These are phyloP conservation scores for Galemys pyrenaicus DNA, from an alignment of 2,113 vertebrate species.

Conservation along the genomic window DNA sequence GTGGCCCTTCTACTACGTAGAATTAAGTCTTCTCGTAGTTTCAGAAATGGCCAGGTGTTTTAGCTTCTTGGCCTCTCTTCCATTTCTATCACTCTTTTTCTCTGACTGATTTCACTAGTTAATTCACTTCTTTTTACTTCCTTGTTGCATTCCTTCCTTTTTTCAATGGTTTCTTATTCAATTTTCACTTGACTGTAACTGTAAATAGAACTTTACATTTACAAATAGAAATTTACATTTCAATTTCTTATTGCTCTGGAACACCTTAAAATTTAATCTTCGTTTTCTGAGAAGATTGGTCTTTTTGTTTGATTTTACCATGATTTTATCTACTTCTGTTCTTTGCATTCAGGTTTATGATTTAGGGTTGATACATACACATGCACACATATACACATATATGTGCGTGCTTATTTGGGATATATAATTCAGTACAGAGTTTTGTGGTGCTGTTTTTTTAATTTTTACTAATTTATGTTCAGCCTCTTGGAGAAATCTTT, in stretches of 20 bases:
- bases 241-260: neutral
- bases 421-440: neutral
- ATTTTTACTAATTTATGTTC: neutral
- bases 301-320: neutral
- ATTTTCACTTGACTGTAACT: neutral
- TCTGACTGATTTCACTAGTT: neutral
- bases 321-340: neutral
- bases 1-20: neutral
- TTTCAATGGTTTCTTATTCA: neutral
- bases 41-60: neutral
- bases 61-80: neutral
- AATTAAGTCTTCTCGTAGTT: neutral
- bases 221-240: no score
- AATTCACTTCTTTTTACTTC: neutral
- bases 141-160: neutral
- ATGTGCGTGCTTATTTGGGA: neutral
- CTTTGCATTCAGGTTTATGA: neutral
- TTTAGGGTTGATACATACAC: neutral
- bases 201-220: no score
- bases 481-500: neutral
- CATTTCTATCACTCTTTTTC: neutral
- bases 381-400: no score
- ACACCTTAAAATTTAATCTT: neutral
- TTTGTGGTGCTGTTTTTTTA: rapidly evolving
- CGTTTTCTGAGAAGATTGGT: neutral